Evolutionary conservation across 2,113 vertebrate species (phyloP).

Genomic region (Climacteris rufus): DNA sequence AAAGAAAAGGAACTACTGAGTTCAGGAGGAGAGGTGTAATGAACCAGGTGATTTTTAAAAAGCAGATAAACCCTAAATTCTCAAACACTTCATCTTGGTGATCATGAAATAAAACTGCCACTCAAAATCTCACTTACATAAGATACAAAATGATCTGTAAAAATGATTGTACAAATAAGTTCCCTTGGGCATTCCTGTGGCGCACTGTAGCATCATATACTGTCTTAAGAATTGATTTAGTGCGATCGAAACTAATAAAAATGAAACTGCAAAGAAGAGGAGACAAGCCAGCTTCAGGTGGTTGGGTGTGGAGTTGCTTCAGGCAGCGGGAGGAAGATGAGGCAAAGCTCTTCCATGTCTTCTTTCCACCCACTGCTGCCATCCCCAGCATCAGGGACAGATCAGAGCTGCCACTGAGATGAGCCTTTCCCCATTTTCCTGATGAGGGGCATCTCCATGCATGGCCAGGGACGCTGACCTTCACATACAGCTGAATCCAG

Average conservation of each 20-base stretch:
- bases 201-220: background rate
- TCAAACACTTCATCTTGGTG: background rate
- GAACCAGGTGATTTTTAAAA: background rate
- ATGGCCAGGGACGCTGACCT: background rate
- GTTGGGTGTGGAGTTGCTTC: background rate
- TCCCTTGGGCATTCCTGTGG: background rate
- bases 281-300: background rate
- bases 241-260: background rate
- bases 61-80: background rate
- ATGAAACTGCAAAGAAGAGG: background rate
- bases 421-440: background rate
- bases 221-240: background rate
- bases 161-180: background rate
- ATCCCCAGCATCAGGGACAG: background rate
- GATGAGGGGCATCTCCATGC: background rate
- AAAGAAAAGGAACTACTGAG: background rate
- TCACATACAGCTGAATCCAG: background rate
- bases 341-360: background rate
- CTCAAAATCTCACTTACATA: slow-evolving; percentile 11
- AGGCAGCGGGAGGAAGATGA: background rate
- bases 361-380: background rate
- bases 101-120: background rate
- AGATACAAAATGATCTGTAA: slow-evolving; percentile 17
- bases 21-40: background rate
- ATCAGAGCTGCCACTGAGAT: background rate